Percentiles rank a stretch among this genome's conserved stretches.
Evolutionary conservation across 2,888 invertebrate genomes (phyloP).

Genomic region (Odiellus spinosus): DNA sequence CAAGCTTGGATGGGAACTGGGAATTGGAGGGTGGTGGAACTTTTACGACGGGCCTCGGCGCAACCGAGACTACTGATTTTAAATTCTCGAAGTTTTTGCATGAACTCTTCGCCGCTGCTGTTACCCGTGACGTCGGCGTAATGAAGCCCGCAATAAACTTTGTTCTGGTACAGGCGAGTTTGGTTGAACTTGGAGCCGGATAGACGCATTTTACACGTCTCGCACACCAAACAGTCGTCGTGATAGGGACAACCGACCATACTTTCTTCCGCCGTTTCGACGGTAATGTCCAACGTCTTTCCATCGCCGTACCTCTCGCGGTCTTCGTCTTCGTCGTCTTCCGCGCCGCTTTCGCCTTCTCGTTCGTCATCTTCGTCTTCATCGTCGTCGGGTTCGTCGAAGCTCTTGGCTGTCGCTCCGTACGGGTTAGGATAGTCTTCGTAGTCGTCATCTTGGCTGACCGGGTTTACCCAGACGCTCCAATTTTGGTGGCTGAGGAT

Average conservation of each 20-base stretch:
- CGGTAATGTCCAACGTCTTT: conserved; percentile 10
- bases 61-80: conserved; percentile 89
- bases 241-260: conserved; percentile 43
- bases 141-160: conserved; percentile 88
- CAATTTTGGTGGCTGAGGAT: conserved; percentile 68
- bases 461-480: conserved; percentile 15
- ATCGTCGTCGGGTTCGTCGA: neutral
- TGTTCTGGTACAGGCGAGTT: conserved; percentile 54
- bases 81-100: conserved; percentile 89
- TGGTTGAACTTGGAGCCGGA: conserved; percentile 34
- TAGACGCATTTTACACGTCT: conserved; percentile 82
- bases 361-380: neutral
- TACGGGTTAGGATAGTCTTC: neutral
- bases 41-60: conserved; percentile 81
- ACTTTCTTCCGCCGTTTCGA: conserved; percentile 7
- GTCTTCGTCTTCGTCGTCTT: too few species aligned
- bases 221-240: conserved; percentile 93
- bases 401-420: conserved; percentile 1
- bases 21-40: conserved; percentile 83
- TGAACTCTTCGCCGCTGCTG: conserved; percentile 63
- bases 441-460: too few species aligned
- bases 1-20: conserved; percentile 86
- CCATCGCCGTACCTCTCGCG: conserved; percentile 7
- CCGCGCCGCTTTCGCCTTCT: neutral
- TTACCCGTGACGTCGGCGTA: conserved; percentile 91